Conservation (phyloP, 2,888 invertebrate genomes). For the Leucophora obtusa region DNA sequence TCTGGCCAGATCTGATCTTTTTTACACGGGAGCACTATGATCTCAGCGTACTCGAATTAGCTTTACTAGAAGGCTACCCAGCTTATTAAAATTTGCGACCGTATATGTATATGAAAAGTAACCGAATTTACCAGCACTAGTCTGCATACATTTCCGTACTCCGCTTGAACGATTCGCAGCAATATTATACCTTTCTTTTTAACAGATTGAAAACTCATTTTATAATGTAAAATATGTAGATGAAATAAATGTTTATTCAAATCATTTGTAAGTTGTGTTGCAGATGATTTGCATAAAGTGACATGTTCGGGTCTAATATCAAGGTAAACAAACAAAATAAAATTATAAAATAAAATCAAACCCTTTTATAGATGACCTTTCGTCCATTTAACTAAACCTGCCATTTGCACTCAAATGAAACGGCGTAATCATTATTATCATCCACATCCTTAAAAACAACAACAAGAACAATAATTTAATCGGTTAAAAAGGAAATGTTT, state of each 20-base stretch:
- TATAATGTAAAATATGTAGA: too few relatives aligned
- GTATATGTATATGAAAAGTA: too few relatives aligned
- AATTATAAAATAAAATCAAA: constrained; percentile 15
- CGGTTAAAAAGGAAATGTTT: constrained; percentile 35
- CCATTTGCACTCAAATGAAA: constrained; percentile 48
- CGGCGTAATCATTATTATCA: constrained; percentile 12
- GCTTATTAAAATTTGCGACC: too few relatives aligned
- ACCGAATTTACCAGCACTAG: too few relatives aligned
- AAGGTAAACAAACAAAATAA: neutral
- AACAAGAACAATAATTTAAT: constrained; percentile 23
- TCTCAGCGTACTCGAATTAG: too few relatives aligned
- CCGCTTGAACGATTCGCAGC: too few relatives aligned
- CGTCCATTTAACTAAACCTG: constrained; percentile 29
- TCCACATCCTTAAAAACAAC: neutral
- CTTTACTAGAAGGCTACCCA: too few relatives aligned
- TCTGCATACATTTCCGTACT: too few relatives aligned
- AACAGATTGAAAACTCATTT: too few relatives aligned
- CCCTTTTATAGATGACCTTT: constrained; percentile 10
- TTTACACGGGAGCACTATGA: too few relatives aligned
- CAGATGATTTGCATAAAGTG: constrained; percentile 26
- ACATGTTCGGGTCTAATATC: neutral
- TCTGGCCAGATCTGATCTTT: too few relatives aligned
- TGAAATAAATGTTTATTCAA: neutral
- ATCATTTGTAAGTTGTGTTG: constrained; percentile 2
- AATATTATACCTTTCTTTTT: too few relatives aligned